These are phyloP conservation scores for Actinopyga echinites DNA, from an alignment of 53 echinoderm and acorn worm species.

Conservation along the genomic window DNA sequence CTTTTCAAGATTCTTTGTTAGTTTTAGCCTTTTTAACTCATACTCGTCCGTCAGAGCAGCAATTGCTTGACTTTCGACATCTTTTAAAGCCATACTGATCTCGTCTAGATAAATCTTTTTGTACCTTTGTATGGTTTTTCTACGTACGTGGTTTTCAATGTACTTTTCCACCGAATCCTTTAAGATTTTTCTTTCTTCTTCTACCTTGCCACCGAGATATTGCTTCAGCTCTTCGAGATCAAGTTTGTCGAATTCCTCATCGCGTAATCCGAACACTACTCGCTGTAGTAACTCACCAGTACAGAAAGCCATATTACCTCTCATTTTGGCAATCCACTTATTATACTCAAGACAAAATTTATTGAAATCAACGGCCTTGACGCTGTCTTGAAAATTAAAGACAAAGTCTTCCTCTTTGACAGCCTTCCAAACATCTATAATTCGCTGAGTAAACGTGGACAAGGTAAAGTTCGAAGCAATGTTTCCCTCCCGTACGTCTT, in stretches of 20 bases:
- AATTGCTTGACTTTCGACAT: neutral
- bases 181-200: neutral
- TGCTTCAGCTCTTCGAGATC: neutral
- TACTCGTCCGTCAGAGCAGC: neutral
- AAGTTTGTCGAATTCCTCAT: neutral
- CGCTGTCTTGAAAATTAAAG: no score
- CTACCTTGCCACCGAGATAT: neutral
- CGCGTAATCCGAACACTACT: neutral
- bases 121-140: neutral
- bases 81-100: neutral
- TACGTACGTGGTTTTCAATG: neutral
- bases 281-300: neutral
- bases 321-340: constrained; percentile 13
- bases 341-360: constrained; percentile 10
- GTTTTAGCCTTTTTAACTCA: neutral
- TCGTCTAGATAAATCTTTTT: neutral
- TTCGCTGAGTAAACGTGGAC: neutral
- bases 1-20: neutral
- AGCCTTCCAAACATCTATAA: constrained; percentile 18
- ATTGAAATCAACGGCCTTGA: constrained; percentile 6
- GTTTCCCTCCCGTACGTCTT: neutral
- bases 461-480: neutral
- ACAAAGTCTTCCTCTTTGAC: no score
- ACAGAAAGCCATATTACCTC: neutral
- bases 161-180: neutral